These are phyloP conservation scores for Cremastobaeus sp. DNA, from an alignment of 2,888 invertebrate species.

Conservation along the genomic window DNA sequence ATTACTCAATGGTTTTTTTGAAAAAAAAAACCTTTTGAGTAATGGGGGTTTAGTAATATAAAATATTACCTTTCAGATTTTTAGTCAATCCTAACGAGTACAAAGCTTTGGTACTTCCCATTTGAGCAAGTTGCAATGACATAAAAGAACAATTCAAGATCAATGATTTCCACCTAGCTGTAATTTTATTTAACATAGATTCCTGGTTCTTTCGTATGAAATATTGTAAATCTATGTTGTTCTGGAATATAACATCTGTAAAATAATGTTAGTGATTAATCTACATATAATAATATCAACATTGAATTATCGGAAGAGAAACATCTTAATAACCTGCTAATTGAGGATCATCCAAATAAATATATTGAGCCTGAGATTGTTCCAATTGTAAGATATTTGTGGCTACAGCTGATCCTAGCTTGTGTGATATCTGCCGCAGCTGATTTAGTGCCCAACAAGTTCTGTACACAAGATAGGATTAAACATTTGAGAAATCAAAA, in stretches of 20 bases:
- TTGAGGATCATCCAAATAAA: constrained; percentile 80
- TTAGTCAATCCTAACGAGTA: constrained; percentile 83
- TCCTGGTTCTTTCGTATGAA: constrained; percentile 61
- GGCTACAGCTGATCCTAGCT: constrained; percentile 76
- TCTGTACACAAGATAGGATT: constrained; percentile 59
- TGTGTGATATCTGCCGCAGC: constrained; percentile 70
- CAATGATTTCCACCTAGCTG: constrained; percentile 82
- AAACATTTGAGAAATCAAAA: background rate
- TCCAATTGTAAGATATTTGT: constrained; percentile 76
- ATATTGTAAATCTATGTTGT: constrained; percentile 65
- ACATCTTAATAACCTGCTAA: constrained; percentile 69
- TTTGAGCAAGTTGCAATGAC: constrained; percentile 83
- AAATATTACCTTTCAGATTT: constrained; percentile 80
- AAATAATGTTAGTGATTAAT: constrained; percentile 8
- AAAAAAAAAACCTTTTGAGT: background rate
- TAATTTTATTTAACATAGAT: constrained; percentile 65
- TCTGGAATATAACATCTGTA: constrained; percentile 67
- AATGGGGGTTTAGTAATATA: too few species aligned
- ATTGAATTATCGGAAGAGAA: background rate
- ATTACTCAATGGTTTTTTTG: too few species aligned
- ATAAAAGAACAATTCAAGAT: constrained; percentile 84
- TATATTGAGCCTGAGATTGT: constrained; percentile 79
- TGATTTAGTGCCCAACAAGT: constrained; percentile 74
- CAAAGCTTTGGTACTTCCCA: constrained; percentile 84
- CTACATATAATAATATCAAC: background rate